Evolutionary conservation across 2,113 vertebrate genomes (phyloP), one percentile per base, ranked within the genome.

Genomic region (Cygnus buccinator): DNA sequence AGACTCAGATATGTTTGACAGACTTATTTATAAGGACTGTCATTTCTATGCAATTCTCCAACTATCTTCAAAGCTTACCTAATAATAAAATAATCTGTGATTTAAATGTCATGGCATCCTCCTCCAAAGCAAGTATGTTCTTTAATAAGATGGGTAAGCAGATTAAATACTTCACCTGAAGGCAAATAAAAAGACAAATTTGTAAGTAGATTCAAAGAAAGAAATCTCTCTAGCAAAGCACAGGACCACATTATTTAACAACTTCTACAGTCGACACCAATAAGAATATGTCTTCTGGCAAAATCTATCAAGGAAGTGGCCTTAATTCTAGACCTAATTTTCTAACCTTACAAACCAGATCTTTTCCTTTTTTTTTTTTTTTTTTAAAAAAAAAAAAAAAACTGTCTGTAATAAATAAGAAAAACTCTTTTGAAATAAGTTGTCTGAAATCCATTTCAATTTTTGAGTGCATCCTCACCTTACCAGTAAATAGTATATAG

Each of bases 21-120:
- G 81, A 65, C 41, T 39, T 84, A 89, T 57, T 72, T 75, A 82
- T 82, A 89, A 75, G 44, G 14, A 68, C 29, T 83, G 33, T 61
- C 31, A 58, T 91, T 90, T 89, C 50, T 70, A 10, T 87, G 54
- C 57, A 58, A 13, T 87, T 65, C 62, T 86, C 26, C 37, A 93
- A 72, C 44, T 84, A 92, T 58, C 76, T 75, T 89, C 71, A 84
- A 82, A 87, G 62, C 44, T 85, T 84, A 75, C 25, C 39, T 79
- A 87, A 82, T 83, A 90, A 89, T 58, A 91, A 82, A 65, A 71
- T 79, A 85, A 87, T 75, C 70, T 73, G 63, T 66, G 67, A 93
- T 95, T 87, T 89, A 62, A 91, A 84, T 46, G 59, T 70, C 78
- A 65, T 61, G 22, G 22, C 37, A 85, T 57, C 71, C 25, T 82